Evolutionary conservation across 2,797 vertebrate genomes (phyloP).

Genomic region (Momotus momota): DNA sequence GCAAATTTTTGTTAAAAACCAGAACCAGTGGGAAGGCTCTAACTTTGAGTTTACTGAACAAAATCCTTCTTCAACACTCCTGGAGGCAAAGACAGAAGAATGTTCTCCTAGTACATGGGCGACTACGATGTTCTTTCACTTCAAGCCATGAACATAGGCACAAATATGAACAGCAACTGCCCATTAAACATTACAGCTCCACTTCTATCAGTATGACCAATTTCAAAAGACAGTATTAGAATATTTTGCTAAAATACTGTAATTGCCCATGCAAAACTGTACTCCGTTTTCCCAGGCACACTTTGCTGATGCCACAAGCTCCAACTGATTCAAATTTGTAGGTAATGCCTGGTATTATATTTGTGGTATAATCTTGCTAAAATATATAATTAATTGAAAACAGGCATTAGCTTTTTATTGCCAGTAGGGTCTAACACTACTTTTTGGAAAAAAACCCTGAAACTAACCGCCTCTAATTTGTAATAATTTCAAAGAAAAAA

Average conservation of each 20-base stretch:
- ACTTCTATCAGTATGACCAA: background rate
- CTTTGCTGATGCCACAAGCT: background rate
- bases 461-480: background rate
- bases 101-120: background rate
- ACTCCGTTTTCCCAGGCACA: conserved; percentile 8
- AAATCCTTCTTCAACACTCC: background rate
- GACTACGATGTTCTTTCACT: background rate
- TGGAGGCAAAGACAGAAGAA: background rate
- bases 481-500: background rate
- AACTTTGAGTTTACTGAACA: background rate
- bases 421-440: background rate
- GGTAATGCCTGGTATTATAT: background rate
- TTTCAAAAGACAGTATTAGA: background rate
- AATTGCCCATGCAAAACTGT: conserved; percentile 9
- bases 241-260: background rate
- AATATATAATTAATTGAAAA: background rate
- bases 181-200: background rate
- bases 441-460: background rate
- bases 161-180: background rate
- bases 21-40: background rate
- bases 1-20: background rate
- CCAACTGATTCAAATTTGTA: background rate
- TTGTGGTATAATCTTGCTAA: background rate
- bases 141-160: background rate
- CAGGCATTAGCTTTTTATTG: background rate